A percentile compares a stretch with the other conserved stretches of the same genome.
phyloP scores from a whole-genome alignment of 2,888 invertebrate species.

The Drosophila monieri region DNA sequence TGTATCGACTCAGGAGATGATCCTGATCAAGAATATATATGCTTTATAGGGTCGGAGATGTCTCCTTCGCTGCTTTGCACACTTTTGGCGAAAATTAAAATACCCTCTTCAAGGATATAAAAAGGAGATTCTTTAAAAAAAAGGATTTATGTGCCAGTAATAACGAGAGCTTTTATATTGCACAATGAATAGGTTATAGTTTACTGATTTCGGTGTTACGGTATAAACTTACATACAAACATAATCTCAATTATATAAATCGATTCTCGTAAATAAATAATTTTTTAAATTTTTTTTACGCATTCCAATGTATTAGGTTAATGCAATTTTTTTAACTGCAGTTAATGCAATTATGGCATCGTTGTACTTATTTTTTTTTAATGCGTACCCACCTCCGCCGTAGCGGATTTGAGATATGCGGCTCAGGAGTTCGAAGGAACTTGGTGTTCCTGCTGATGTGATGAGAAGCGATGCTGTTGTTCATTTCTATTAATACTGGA shows the following conservation, averaged over 20 bases:
- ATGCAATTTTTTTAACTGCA: slow-evolving; percentile 43
- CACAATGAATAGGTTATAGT: slow-evolving; percentile 14
- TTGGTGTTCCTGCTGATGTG: slow-evolving; percentile 84
- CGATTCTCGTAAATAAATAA: slow-evolving; percentile 6
- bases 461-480: slow-evolving; percentile 82
- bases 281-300: background rate
- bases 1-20: too few relatives aligned
- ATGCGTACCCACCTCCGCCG: slow-evolving; percentile 9
- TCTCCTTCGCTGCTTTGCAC: too few relatives aligned
- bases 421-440: slow-evolving; percentile 87
- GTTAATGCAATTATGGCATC: slow-evolving; percentile 38
- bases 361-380: slow-evolving; percentile 52
- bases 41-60: too few relatives aligned
- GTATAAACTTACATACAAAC: slow-evolving; percentile 28
- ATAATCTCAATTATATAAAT: slow-evolving; percentile 20
- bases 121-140: too few relatives aligned
- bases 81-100: too few relatives aligned
- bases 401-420: slow-evolving; percentile 71
- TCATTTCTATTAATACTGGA: slow-evolving; percentile 54
- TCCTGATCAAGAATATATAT: too few relatives aligned
- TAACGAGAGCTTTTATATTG: slow-evolving; percentile 25
- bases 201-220: background rate
- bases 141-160: slow-evolving; percentile 15
- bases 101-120: too few relatives aligned
- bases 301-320: slow-evolving; percentile 25